A percentile compares a stretch with the other conserved stretches of the same genome.
Evolutionary conservation across 2,113 vertebrate species (phyloP).

Genomic region (Galbula dea): DNA sequence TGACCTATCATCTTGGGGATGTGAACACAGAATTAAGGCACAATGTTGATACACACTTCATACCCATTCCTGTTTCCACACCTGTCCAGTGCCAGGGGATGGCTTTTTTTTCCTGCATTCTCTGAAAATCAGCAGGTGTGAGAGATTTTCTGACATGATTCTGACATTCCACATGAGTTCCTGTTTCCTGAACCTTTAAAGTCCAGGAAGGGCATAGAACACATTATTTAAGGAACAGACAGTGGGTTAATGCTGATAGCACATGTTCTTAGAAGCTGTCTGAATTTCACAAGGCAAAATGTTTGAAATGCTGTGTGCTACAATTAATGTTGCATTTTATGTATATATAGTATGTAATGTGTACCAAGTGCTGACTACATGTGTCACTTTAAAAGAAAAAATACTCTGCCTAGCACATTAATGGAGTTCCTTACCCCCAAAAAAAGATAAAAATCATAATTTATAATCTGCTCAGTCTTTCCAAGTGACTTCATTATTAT

Average conservation of each 20-base stretch:
- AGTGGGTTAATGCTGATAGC: background rate
- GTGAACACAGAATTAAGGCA: background rate
- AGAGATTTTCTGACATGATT: background rate
- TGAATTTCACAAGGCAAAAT: background rate
- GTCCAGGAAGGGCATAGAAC: background rate
- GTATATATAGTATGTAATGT: background rate
- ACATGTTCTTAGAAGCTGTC: background rate
- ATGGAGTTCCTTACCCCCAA: background rate
- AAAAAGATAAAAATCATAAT: background rate
- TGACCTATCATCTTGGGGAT: background rate
- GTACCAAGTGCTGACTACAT: background rate
- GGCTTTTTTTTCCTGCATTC: background rate
- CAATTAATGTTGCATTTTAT: background rate
- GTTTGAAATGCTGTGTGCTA: background rate
- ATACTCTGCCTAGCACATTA: background rate
- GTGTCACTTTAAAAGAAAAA: background rate
- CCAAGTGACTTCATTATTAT: background rate
- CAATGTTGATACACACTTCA: background rate
- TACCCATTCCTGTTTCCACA: background rate
- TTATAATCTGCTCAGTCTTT: background rate
- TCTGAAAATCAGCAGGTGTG: background rate
- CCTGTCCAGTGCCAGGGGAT: rapidly evolving
- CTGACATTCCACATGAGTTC: background rate
- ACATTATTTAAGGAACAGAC: background rate
- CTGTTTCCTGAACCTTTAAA: background rate